These are phyloP conservation scores for Metopolophium dirhodum DNA, from an alignment of 1,140 invertebrate species.

Conservation along the genomic window DNA sequence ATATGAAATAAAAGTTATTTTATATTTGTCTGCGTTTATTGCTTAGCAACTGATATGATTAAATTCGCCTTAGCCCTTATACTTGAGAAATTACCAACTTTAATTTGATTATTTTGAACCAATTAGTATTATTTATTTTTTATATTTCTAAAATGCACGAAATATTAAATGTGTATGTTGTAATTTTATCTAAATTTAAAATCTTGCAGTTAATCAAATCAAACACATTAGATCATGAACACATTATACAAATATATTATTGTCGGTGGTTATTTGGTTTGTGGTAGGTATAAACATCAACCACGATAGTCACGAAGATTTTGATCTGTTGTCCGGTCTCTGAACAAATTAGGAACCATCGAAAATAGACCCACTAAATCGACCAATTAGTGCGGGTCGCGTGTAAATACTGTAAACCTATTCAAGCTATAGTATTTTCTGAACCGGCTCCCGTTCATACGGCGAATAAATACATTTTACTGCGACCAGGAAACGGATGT, in stretches of 20 bases:
- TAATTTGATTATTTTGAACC: background rate
- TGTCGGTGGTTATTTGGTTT: background rate
- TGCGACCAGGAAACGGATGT: background rate
- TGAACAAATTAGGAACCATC: constrained; percentile 8
- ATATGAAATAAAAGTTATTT: too few relatives aligned
- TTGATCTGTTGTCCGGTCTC: background rate
- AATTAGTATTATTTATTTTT: background rate
- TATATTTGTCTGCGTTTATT: too few relatives aligned
- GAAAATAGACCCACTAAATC: constrained; percentile 32
- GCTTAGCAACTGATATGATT: background rate
- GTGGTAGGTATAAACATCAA: background rate
- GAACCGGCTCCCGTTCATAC: background rate
- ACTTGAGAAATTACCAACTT: background rate
- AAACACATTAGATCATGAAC: background rate
- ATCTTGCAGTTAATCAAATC: background rate
- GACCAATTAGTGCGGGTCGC: constrained; percentile 31
- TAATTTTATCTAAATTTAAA: background rate
- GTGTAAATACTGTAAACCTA: constrained; percentile 37
- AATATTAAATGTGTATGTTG: too few relatives aligned
- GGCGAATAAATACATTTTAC: background rate
- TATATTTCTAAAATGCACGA: too few relatives aligned
- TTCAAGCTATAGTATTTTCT: constrained; percentile 23
- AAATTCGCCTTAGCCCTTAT: background rate
- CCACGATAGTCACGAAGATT: background rate
- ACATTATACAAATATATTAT: background rate